Evolutionary conservation across 37 sponge, comb jelly and placozoan species (phyloP).

Genomic region (Mnemiopsis leidyi): DNA sequence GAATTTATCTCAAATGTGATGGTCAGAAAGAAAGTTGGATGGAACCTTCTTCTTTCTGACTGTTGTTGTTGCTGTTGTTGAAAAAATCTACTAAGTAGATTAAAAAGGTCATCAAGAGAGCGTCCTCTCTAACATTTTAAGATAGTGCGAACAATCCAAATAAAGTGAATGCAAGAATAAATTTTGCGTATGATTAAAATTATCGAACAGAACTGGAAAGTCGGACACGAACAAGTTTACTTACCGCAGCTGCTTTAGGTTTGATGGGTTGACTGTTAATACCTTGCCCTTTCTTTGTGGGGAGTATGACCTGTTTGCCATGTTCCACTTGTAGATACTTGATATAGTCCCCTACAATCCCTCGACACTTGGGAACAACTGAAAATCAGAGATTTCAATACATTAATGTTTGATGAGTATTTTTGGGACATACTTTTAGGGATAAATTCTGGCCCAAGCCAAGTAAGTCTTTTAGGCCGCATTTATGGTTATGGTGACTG

Average conservation of each 20-base stretch:
- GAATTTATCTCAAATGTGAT: background rate
- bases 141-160: too few species aligned
- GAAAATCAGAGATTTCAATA: too few species aligned
- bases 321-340: constrained; percentile 27
- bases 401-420: too few species aligned
- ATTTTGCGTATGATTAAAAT: too few species aligned
- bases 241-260: constrained; percentile 45
- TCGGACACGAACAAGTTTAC: background rate
- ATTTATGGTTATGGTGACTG: too few species aligned
- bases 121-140: background rate
- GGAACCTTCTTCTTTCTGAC: too few species aligned
- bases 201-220: too few species aligned
- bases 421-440: too few species aligned
- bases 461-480: too few species aligned
- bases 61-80: background rate
- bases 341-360: constrained; percentile 15
- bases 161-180: too few species aligned
- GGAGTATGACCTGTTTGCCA: constrained; percentile 47
- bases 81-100: background rate
- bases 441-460: too few species aligned
- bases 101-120: background rate
- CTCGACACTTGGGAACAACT: constrained; percentile 23
- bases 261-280: constrained; percentile 39
- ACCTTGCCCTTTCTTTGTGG: constrained; percentile 39
- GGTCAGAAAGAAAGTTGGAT: background rate